Percentiles rank a stretch among this genome's conserved stretches.
phyloP scores from a whole-genome alignment of 2,113 vertebrate genomes.

The Dicaeum eximium region DNA sequence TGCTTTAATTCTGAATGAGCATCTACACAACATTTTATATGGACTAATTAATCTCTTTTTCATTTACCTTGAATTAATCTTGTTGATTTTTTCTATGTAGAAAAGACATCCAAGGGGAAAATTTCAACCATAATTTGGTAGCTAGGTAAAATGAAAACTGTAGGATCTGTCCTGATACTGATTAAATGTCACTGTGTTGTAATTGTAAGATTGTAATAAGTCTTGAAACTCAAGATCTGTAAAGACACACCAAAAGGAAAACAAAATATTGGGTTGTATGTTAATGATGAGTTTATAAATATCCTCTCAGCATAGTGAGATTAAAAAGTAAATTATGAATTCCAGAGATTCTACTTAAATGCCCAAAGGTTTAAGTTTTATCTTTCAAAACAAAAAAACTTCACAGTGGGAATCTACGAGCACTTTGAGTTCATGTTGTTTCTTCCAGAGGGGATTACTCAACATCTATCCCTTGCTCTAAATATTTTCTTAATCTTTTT shows the following conservation, averaged over 20 bases:
- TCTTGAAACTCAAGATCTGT: not conserved
- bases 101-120: not conserved
- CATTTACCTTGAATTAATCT: not conserved
- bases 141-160: not conserved
- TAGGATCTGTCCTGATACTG: not conserved
- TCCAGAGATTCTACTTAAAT: not conserved
- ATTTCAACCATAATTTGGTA: not conserved
- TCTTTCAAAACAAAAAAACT: not conserved
- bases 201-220: not conserved
- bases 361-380: not conserved
- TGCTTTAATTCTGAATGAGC: not conserved
- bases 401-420: not conserved
- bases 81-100: not conserved
- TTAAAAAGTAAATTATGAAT: not conserved
- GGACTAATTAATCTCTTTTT: not conserved
- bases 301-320: not conserved
- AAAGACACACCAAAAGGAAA: not conserved
- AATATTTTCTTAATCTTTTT: not conserved
- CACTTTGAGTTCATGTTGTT: not conserved
- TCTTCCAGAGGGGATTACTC: not conserved
- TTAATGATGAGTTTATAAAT: not conserved
- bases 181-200: not conserved
- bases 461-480: not conserved
- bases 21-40: not conserved
- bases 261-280: not conserved